Conservation (phyloP, 2,888 invertebrate species). For the Chrysina gloriosa region DNA sequence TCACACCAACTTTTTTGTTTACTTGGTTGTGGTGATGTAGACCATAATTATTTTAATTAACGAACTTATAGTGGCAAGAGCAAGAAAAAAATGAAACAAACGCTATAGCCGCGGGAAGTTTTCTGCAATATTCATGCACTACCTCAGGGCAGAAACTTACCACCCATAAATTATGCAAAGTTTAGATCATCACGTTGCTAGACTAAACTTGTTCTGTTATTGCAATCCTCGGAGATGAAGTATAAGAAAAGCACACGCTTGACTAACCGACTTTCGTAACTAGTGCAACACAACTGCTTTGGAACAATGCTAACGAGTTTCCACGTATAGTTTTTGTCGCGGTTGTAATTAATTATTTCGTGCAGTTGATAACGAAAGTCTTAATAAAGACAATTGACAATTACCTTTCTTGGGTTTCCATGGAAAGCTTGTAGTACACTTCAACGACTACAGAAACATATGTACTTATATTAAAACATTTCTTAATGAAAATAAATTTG, state of each 20-base stretch:
- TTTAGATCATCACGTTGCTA: constrained; percentile 9
- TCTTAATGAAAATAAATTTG: too few species aligned
- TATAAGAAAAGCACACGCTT: not conserved
- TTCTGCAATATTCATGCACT: constrained; percentile 10
- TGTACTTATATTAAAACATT: too few species aligned
- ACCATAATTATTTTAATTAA: not conserved
- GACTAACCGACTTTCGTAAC: not conserved
- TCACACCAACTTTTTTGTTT: not conserved
- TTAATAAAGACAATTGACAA: too few species aligned
- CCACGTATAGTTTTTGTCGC: too few species aligned
- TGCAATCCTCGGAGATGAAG: not conserved
- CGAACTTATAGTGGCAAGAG: not conserved
- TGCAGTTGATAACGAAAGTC: too few species aligned
- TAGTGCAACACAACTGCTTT: too few species aligned
- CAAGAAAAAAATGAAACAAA: not conserved
- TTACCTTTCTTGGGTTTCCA: too few species aligned
- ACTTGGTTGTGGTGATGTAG: not conserved
- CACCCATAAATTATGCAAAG: constrained; percentile 14
- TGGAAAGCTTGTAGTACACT: too few species aligned
- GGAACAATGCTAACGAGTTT: too few species aligned
- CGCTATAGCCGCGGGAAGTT: not conserved
- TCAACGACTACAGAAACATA: too few species aligned
- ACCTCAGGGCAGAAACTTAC: constrained; percentile 4
- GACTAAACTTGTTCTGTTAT: not conserved
- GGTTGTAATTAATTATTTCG: too few species aligned